phyloP scores from a whole-genome alignment of 2,797 vertebrate genomes.

The Lutjanus campechanus region DNA sequence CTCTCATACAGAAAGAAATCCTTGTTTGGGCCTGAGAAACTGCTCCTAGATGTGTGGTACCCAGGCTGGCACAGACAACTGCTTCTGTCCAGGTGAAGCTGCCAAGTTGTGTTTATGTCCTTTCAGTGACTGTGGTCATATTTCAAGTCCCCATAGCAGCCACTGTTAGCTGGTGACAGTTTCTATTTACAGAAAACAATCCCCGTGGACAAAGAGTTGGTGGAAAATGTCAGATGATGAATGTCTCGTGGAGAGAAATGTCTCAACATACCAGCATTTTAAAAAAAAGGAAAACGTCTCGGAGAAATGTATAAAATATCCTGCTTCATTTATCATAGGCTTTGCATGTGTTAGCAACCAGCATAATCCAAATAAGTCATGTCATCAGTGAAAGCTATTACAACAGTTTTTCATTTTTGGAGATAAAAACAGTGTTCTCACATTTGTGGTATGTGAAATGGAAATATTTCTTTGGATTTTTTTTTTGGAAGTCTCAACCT shows the following conservation, averaged over 20 bases:
- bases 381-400: conserved; percentile 14
- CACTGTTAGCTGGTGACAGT: conserved; percentile 67
- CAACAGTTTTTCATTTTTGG: conserved; percentile 23
- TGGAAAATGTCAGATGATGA: conserved; percentile 72
- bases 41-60: conserved; percentile 12
- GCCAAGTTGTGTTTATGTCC: conserved; percentile 66
- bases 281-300: background rate
- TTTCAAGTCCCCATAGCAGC: conserved; percentile 68
- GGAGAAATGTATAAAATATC: conserved; percentile 29
- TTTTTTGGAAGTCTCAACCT: conserved; percentile 12
- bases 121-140: conserved; percentile 68
- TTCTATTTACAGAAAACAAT: conserved; percentile 81
- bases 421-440: conserved; percentile 38
- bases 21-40: conserved; percentile 34
- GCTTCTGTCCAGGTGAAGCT: conserved; percentile 57
- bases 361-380: conserved; percentile 31
- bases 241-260: conserved; percentile 53
- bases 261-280: conserved; percentile 17
- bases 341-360: conserved; percentile 43
- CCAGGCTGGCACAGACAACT: conserved; percentile 35
- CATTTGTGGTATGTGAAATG: conserved; percentile 35
- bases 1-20: conserved; percentile 6
- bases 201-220: conserved; percentile 63
- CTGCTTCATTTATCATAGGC: conserved; percentile 26
- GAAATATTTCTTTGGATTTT: conserved; percentile 26